Evolutionary conservation across 2,888 invertebrate genomes (phyloP).

Genomic region (Lomographa bimaculata): DNA sequence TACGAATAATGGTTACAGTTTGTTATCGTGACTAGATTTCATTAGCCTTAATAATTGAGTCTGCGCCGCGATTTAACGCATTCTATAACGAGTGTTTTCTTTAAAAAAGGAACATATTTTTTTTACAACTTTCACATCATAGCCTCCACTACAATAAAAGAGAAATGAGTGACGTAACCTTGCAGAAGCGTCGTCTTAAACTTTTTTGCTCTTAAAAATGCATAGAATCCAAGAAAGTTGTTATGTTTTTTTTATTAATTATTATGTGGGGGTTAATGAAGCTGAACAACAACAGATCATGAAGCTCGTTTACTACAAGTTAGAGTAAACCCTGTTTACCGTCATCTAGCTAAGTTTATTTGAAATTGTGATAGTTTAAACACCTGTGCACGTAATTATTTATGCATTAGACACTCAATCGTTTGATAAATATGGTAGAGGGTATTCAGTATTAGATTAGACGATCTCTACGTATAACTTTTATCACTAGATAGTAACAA

Average conservation of each 20-base stretch:
- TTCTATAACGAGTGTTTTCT: conserved; percentile 21
- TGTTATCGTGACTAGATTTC: conserved; percentile 53
- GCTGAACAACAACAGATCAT: conserved; percentile 9
- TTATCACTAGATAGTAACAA: conserved; percentile 44
- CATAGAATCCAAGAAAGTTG: conserved; percentile 15
- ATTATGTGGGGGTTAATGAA: conserved; percentile 13
- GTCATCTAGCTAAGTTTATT: too few relatives aligned
- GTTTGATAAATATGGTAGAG: too few relatives aligned
- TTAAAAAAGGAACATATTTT: conserved; percentile 33
- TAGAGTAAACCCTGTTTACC: conserved; percentile 10
- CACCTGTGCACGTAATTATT: too few relatives aligned
- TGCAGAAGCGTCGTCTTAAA: conserved; percentile 34
- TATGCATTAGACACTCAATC: too few relatives aligned
- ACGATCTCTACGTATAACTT: conserved; percentile 15
- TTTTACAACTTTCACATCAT: conserved; percentile 42
- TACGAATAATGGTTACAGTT: conserved; percentile 37
- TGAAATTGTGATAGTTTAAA: too few relatives aligned
- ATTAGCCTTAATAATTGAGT: conserved; percentile 48
- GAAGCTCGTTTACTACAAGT: conserved; percentile 7
- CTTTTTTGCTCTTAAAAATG: conserved; percentile 9
- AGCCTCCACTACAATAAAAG: conserved; percentile 39
- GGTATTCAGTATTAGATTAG: too few relatives aligned
- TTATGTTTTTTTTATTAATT: conserved; percentile 14
- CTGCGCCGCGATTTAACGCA: conserved; percentile 33
- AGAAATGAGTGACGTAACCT: conserved; percentile 41